Base-by-base conservation (phyloP, 1,140 invertebrate species). In the Eurosta solidaginis region DNA sequence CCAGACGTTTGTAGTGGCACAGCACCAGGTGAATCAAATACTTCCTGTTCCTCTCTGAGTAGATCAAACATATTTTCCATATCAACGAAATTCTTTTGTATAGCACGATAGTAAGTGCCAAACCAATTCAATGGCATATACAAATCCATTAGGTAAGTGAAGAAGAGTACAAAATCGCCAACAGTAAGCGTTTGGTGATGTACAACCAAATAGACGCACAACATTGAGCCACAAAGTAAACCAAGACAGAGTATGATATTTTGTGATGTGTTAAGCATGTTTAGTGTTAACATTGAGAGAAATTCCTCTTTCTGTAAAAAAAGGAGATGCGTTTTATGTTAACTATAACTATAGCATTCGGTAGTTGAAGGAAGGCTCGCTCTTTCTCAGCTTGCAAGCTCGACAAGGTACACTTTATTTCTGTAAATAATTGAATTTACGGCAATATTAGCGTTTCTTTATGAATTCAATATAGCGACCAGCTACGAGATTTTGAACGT, bases 61-160 rank as follows among this genome's bases (percentile, higher is more conserved):
- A 99, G 86, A 77, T 98, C 97, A 89, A 99, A 97, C 97, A 99
- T 99, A 87, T 99, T 99, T 90, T 99, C 98, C 98, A 99, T 99
- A 82, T 99, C 98, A 29, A 99, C 93, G 85, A 99, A 99, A 85
- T 97, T 96, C 87, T 96, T 96, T 84, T 99, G 97, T 79, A 99
- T 98, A 63, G 96, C 94, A 85, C 96, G 94, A 84, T 99, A 99
- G 88, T 97, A 98, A n/a, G 97, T 98, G 20, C 97, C 98, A 87
- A 99, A 97, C 93, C 95, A 99, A 89, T 99, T 99, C 1, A 99
- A 88, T 0, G 97, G 97, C 25, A 95, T 93, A 85, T 98, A 98
- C n/a, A 99, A 88, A 86, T 99, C 97, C 68, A 96, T 92, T n/a
- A 99, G 94, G 83, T 99, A 98, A 20, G 95, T 95, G 0, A 95